Evolutionary conservation across 2,888 invertebrate genomes (phyloP).

Genomic region (Macrosoma leucophasiata): DNA sequence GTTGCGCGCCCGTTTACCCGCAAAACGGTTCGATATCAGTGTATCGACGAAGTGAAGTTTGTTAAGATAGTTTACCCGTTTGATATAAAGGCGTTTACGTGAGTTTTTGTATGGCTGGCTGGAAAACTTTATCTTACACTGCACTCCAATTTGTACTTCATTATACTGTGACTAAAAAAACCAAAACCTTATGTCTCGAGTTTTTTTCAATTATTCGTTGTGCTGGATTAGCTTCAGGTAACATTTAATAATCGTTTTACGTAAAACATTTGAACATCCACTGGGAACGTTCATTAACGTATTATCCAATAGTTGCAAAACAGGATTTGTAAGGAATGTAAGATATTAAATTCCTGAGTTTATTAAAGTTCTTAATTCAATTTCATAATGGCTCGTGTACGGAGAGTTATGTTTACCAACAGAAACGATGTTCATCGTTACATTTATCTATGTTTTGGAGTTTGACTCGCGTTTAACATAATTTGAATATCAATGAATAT

Average conservation of each 20-base stretch:
- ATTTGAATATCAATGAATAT: slow-evolving; percentile 12
- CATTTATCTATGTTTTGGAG: slow-evolving; percentile 7
- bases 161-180: too few species aligned
- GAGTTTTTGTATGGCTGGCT: slow-evolving; percentile 25
- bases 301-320: slow-evolving; percentile 10
- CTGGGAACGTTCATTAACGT: slow-evolving; percentile 12
- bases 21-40: slow-evolving; percentile 34
- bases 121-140: too few species aligned
- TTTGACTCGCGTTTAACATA: slow-evolving; percentile 3
- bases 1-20: slow-evolving; percentile 37
- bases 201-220: too few species aligned
- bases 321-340: slow-evolving; percentile 12
- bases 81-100: slow-evolving; percentile 15
- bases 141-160: too few species aligned
- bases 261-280: too few species aligned
- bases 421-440: too few species aligned
- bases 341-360: slow-evolving; percentile 10
- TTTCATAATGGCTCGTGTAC: too few species aligned
- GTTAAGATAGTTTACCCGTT: slow-evolving; percentile 20
- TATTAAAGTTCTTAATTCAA: too few species aligned
- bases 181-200: too few species aligned
- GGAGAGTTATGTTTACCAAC: too few species aligned
- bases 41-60: slow-evolving; percentile 48
- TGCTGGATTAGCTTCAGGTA: too few species aligned
- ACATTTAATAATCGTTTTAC: too few species aligned